Evolutionary conservation across 2,113 vertebrate genomes (phyloP), one percentile per base, ranked within the genome.

Genomic region (Anolis carolinensis): DNA sequence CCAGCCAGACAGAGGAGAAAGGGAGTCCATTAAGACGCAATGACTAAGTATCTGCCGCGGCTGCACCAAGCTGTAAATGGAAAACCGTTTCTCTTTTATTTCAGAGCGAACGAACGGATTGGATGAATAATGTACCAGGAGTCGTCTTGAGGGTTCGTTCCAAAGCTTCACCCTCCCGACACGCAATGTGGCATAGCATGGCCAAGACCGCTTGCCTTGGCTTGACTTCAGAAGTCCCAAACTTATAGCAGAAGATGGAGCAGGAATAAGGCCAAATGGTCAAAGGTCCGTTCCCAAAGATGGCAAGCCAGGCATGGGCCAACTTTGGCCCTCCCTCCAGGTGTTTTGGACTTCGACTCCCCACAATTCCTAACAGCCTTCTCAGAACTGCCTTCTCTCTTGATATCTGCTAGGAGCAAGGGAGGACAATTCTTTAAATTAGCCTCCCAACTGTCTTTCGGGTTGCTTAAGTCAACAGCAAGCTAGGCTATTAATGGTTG

Each of bases 81-180:
- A 80, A 85, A 84, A 39, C 50, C 48, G 27, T 1, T 23, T 63
- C 82, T 50, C 27, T 52, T 50, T 32, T 14, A 5, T 32, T 14
- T 5, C 16, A 2, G 75, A 79, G 18, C 32, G 25, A 62, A 1
- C 32, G 25, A 62, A 1, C 30, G 25, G 1, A 74, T 14, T 59
- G 85, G 82, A 3, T 77, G 55, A 78, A 21, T 21, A 81, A 52
- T 0, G 65, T 20, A 71, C 65, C 30, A 68, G 9, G 23, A 2
- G 0, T 0, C 3, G 21, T 30, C 6, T 1, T 32, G 20, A 50
- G 20, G 6, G 36, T 27, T 86, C 30, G 23, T 23, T 14, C 27
- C 50, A 39, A 9, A 55, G 16, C 48, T 32, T 50, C 10, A 13
- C 67, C 11, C n/a, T 32, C 67, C 67, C 62, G 77, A 59, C 34